Evolutionary conservation across 2,888 invertebrate species (phyloP).

Genomic region (Melitaea athalia): DNA sequence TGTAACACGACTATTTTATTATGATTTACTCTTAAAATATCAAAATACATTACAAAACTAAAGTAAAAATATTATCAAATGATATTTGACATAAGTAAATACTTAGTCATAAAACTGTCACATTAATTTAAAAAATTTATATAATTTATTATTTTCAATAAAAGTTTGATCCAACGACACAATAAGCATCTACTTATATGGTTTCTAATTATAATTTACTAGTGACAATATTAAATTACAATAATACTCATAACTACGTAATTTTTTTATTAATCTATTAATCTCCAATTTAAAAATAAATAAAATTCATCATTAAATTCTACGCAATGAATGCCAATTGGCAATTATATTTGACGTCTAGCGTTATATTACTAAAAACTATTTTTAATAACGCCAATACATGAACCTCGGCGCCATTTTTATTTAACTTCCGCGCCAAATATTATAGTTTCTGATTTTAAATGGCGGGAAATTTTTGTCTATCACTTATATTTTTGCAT

Average conservation of each 20-base stretch:
- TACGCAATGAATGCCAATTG: constrained; percentile 3
- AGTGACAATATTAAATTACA: constrained; percentile 30
- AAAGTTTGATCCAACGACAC: constrained; percentile 22
- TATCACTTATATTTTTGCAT: background rate
- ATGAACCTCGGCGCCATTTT: constrained; percentile 1
- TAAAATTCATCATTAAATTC: constrained; percentile 6
- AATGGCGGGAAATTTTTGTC: background rate
- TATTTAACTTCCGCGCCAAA: background rate
- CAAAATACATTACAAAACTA: constrained; percentile 51
- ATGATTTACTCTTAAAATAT: constrained; percentile 52
- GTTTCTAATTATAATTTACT: constrained; percentile 34
- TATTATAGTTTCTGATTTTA: background rate
- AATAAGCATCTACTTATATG: constrained; percentile 35
- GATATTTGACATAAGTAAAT: constrained; percentile 43
- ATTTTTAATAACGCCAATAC: background rate
- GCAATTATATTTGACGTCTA: constrained; percentile 5
- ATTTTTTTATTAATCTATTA: background rate
- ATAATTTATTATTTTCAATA: background rate
- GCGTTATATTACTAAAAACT: background rate
- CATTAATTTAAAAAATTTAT: constrained; percentile 32
- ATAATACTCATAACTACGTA: constrained; percentile 7
- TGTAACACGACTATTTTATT: constrained; percentile 42
- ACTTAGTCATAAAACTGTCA: constrained; percentile 36
- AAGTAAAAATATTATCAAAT: constrained; percentile 43
- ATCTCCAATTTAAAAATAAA: background rate